Evolutionary conservation across 2,888 invertebrate species (phyloP), one percentile per base, ranked within the genome.

Genomic region (Maniola hyperantus): DNA sequence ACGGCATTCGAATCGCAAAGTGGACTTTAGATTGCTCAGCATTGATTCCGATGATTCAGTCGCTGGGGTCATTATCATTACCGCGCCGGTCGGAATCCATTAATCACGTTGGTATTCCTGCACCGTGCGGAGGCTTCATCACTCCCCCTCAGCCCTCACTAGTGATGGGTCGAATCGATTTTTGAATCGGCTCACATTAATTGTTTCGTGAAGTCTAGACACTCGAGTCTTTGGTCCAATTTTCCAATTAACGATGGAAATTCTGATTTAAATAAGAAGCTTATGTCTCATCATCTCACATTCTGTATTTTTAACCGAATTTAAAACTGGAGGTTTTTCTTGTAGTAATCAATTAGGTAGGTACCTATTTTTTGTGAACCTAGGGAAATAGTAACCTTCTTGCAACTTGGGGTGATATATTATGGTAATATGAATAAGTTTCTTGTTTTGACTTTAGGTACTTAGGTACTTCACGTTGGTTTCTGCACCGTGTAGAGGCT

Each of bases 81-180:
- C 83, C 85, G 84, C 80, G 67, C 67, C 67, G 69, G 61, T 69
- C 80, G 82, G 85, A 82, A 88, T 89, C 87, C 90, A 91, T 91
- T 91, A 91, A 91, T 91, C 91, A 91, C 85, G 87, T 85, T 84
- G 89, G 83, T 88, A 87, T 89, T 83, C 85, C 87, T 84, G 84
- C 83, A 83, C 79, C 77, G 66, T 61, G 81, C 69, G 74, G 74
- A 77, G 76, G 77, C 75, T 75, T 75, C 80, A 77, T 77, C 79
- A 77, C 78, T 74, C 68, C 68, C 70, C 58, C 59, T 33, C 63
- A 61, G 74, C 57, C 57, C 57, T 39, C 39, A 13, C 75, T 74
- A 77, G 79, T 76, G 70, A 66, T 70, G 70, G 64, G 64, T 8
- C 51, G n/a, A 65, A 62, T 64, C 50, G 66, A 66, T 57, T 62